Percentiles rank a stretch among this genome's conserved stretches.
Conservation (phyloP, 1,140 invertebrate species). For the Drosophila melanica region DNA sequence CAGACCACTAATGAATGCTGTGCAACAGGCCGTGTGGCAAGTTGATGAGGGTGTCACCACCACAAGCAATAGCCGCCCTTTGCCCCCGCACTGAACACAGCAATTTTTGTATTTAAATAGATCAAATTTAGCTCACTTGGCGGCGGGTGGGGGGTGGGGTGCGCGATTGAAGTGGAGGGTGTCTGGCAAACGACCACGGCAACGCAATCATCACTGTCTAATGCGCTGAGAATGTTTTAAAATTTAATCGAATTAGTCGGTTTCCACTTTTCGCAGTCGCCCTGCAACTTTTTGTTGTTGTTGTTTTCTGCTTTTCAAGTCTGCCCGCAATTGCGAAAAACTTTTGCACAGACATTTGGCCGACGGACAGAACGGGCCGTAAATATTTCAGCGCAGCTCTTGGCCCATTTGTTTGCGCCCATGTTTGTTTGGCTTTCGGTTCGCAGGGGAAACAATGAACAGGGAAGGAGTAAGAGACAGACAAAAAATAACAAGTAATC, state of each 20-base stretch:
- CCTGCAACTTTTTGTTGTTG: slow-evolving; percentile 26
- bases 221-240: slow-evolving; percentile 50
- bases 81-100: slow-evolving; percentile 12
- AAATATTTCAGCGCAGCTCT: slow-evolving; percentile 53
- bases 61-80: neutral
- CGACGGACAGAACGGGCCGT: slow-evolving; percentile 34
- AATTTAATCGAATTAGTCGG: slow-evolving; percentile 65
- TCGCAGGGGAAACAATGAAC: slow-evolving; percentile 7
- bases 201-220: slow-evolving; percentile 36
- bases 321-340: slow-evolving; percentile 17
- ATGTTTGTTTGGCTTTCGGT: slow-evolving; percentile 61
- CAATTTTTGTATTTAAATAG: slow-evolving; percentile 72
- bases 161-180: neutral
- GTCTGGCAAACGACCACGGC: slow-evolving; percentile 50
- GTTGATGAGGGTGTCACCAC: slow-evolving; percentile 59
- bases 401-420: slow-evolving; percentile 35
- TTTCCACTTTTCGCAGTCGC: slow-evolving; percentile 6
- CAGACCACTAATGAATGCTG: slow-evolving; percentile 30
- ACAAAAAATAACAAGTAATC: neutral
- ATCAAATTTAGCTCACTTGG: slow-evolving; percentile 56
- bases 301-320: neutral
- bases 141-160: neutral
- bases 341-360: slow-evolving; percentile 38
- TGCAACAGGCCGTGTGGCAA: slow-evolving; percentile 64
- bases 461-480: neutral